Evolutionary conservation across 2,888 invertebrate genomes (phyloP).

Genomic region (Athrips mouffetella): DNA sequence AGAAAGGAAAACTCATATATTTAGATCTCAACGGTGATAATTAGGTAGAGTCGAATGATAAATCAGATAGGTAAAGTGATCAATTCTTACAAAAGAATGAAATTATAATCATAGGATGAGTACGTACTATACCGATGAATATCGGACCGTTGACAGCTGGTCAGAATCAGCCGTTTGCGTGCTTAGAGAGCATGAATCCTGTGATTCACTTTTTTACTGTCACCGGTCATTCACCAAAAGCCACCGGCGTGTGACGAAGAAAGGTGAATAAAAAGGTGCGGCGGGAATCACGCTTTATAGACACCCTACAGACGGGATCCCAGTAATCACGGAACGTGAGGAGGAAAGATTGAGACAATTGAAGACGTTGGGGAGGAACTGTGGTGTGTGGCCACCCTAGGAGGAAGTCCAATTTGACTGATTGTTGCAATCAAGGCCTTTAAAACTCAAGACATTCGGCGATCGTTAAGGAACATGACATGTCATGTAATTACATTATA

Average conservation of each 20-base stretch:
- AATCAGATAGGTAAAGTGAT: no score
- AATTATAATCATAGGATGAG: no score
- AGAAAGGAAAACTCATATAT: no score
- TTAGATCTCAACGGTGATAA: no score
- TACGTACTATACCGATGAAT: no score
- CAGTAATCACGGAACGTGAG: slow-evolving; percentile 41
- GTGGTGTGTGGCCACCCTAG: slow-evolving; percentile 55
- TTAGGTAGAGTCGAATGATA: no score
- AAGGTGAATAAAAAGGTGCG: slow-evolving; percentile 71
- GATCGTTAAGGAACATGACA: neutral
- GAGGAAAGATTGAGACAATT: slow-evolving; percentile 42
- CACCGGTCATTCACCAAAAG: slow-evolving; percentile 72
- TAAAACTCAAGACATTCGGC: slow-evolving; percentile 21
- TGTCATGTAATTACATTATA: no score
- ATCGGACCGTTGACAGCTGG: slow-evolving; percentile 25
- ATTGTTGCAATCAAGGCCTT: slow-evolving; percentile 38
- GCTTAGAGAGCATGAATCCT: slow-evolving; percentile 71
- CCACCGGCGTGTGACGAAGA: slow-evolving; percentile 62
- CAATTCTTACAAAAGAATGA: no score
- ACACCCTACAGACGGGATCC: slow-evolving; percentile 58
- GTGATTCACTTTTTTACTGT: slow-evolving; percentile 70
- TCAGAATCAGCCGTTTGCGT: slow-evolving; percentile 55
- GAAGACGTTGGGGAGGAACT: slow-evolving; percentile 52
- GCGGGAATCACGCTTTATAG: slow-evolving; percentile 67
- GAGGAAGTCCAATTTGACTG: slow-evolving; percentile 55